Percentiles rank a stretch among this genome's conserved stretches.
These are phyloP conservation scores for Calephelis nemesis DNA, from an alignment of 1,140 invertebrate genomes.

Conservation along the genomic window DNA sequence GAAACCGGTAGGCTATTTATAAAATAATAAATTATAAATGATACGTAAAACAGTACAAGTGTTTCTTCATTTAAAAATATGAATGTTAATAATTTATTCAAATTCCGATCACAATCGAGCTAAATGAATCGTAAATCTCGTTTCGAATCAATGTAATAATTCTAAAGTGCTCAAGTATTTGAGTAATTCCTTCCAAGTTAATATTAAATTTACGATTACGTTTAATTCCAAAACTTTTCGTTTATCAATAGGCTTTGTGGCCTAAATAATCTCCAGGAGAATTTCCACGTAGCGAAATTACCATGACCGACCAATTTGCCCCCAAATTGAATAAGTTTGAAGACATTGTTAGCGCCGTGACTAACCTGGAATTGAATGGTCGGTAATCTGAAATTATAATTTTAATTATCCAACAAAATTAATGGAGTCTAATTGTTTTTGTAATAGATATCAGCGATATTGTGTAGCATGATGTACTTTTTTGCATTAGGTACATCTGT, in stretches of 20 bases:
- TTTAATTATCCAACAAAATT: slow-evolving; percentile 40
- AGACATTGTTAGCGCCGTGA: slow-evolving; percentile 41
- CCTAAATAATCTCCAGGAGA: slow-evolving; percentile 32
- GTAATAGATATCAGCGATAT: not conserved
- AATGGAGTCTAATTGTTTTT: slow-evolving; percentile 34
- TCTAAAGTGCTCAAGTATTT: not conserved
- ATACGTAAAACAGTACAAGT: too few species aligned
- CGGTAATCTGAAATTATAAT: slow-evolving; percentile 45
- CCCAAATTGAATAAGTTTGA: slow-evolving; percentile 51
- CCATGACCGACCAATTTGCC: slow-evolving; percentile 38
- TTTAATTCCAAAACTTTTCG: slow-evolving; percentile 27
- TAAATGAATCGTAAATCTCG: not conserved
- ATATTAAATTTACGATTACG: slow-evolving; percentile 28
- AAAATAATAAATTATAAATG: too few species aligned
- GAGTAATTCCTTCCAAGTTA: not conserved
- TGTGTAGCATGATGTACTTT: too few species aligned
- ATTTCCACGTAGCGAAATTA: slow-evolving; percentile 35
- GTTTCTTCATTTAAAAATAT: too few species aligned
- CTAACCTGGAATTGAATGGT: slow-evolving; percentile 30
- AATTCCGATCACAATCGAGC: not conserved
- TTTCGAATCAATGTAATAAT: not conserved
- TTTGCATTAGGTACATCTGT: too few species aligned
- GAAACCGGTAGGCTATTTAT: too few species aligned
- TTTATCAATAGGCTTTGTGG: slow-evolving; percentile 29
- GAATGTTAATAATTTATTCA: not conserved